Percentiles rank a stretch among this genome's conserved stretches.
Evolutionary conservation across 1,140 invertebrate genomes (phyloP).

Genomic region (Nephila pilipes): DNA sequence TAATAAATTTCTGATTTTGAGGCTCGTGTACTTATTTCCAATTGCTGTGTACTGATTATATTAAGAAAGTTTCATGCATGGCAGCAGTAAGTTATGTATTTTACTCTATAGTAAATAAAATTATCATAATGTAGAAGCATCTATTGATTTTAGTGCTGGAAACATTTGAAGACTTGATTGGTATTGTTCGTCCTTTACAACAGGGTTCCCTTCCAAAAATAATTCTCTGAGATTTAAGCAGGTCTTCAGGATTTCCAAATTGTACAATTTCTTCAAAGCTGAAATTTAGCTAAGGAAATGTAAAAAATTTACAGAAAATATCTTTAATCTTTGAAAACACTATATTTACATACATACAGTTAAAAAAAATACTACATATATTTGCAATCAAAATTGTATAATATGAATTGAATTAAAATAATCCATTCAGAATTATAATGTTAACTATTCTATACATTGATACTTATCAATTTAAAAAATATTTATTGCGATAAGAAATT

Average conservation of each 20-base stretch:
- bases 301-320: background rate
- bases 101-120: conserved; percentile 1
- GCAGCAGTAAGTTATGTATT: background rate
- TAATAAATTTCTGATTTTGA: conserved; percentile 51
- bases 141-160: conserved; percentile 24
- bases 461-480: too few relatives aligned
- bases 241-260: conserved; percentile 16
- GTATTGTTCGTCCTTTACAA: background rate
- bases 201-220: conserved; percentile 40
- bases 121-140: conserved; percentile 38
- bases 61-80: background rate
- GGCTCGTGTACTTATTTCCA: conserved; percentile 15
- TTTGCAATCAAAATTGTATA: too few relatives aligned
- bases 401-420: too few relatives aligned
- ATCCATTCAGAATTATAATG: too few relatives aligned
- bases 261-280: background rate
- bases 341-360: background rate
- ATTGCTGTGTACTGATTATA: background rate
- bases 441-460: too few relatives aligned
- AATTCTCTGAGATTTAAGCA: conserved; percentile 25
- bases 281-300: conserved; percentile 12
- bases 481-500: too few relatives aligned
- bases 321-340: background rate
- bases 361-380: too few relatives aligned
- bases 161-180: background rate